Percentiles rank a stretch among this genome's conserved stretches.
Evolutionary conservation across 2,113 vertebrate genomes (phyloP).

Genomic region (Plectropomus leopardus): DNA sequence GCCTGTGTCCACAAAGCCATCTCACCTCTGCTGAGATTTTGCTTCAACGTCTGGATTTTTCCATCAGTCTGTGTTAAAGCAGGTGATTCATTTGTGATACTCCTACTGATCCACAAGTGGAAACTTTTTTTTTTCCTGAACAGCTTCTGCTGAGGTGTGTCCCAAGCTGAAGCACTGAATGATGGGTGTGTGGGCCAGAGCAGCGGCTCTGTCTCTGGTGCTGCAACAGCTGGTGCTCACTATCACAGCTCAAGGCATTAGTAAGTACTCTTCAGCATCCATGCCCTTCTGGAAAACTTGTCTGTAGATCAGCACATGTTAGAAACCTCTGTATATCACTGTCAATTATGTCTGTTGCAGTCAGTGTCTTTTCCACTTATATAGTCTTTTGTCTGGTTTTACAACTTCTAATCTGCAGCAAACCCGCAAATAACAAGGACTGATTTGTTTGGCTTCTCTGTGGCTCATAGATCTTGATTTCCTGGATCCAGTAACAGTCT

Average conservation of each 20-base stretch:
- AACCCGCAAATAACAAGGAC: background rate
- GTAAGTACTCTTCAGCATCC: slow-evolving; percentile 82
- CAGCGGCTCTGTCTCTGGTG: slow-evolving; percentile 82
- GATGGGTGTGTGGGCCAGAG: slow-evolving; percentile 74
- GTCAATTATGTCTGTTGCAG: background rate
- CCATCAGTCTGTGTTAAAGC: slow-evolving; percentile 18
- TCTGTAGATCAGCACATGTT: background rate
- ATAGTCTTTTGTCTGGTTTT: slow-evolving; percentile 6
- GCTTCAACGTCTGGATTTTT: slow-evolving; percentile 49
- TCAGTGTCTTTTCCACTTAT: background rate
- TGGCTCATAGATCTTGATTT: slow-evolving; percentile 13
- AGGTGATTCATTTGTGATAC: slow-evolving; percentile 1
- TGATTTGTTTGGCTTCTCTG: slow-evolving; percentile 19
- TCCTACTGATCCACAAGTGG: slow-evolving; percentile 34
- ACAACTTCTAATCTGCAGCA: background rate
- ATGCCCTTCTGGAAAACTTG: slow-evolving; percentile 24
- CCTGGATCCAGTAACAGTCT: slow-evolving; percentile 6
- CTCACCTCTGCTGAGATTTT: slow-evolving; percentile 70
- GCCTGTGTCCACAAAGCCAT: slow-evolving; percentile 61
- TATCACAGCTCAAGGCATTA: slow-evolving; percentile 84
- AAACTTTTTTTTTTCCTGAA: slow-evolving; percentile 25
- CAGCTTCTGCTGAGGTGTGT: slow-evolving; percentile 30
- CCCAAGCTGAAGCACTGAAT: slow-evolving; percentile 59
- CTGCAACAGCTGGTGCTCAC: slow-evolving; percentile 83
- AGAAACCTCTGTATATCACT: no score